Percentiles rank a stretch among this genome's conserved stretches.
Evolutionary conservation across 2,797 vertebrate species (phyloP).

Genomic region (Limnodromus scolopaceus): DNA sequence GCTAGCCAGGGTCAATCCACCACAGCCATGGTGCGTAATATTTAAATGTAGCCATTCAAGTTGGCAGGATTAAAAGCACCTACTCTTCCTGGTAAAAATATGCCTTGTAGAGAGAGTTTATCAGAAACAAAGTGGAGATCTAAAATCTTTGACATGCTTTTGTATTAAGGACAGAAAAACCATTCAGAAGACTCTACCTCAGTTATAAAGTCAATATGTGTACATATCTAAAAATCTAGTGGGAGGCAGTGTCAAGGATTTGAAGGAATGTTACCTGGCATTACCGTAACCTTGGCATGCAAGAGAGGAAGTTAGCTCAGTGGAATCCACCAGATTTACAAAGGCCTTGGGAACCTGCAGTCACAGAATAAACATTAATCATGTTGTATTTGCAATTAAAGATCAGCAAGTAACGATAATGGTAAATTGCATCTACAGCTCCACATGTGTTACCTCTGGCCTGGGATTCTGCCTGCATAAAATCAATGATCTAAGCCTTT

Average conservation of each 20-base stretch:
- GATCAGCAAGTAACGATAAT: not conserved
- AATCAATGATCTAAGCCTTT: not conserved
- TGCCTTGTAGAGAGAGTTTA: not conserved
- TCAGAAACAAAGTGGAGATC: not conserved
- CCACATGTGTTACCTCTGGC: not conserved
- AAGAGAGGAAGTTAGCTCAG: conserved; percentile 26
- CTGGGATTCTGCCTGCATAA: not conserved
- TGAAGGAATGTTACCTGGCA: conserved; percentile 65
- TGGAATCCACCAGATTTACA: conserved; percentile 78
- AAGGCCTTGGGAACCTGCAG: conserved; percentile 79
- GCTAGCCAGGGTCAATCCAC: not conserved
- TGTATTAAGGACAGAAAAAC: not conserved
- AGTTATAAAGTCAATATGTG: not conserved
- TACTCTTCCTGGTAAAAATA: not conserved
- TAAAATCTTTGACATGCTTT: not conserved
- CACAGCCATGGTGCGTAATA: not conserved
- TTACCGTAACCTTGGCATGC: not conserved
- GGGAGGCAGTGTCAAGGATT: not conserved
- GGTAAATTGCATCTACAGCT: fast-evolving
- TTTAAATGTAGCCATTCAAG: not conserved
- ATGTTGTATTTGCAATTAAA: not conserved
- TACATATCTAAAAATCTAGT: not conserved
- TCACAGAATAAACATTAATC: not conserved
- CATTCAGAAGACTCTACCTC: not conserved
- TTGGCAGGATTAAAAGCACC: not conserved